These are phyloP conservation scores for Philopedon plagiatum DNA, from an alignment of 2,888 invertebrate genomes.

Conservation along the genomic window DNA sequence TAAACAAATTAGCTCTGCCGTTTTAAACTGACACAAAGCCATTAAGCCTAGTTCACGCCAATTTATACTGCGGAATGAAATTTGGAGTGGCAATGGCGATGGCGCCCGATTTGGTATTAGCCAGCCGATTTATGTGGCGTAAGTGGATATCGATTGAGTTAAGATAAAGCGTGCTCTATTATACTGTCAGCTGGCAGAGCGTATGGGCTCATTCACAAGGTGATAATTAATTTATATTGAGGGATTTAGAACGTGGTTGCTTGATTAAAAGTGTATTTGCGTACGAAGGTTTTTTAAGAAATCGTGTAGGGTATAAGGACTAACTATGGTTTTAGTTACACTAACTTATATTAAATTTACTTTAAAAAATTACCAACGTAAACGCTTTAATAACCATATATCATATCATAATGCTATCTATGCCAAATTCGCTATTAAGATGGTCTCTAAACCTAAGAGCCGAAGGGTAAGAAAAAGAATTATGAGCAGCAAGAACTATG, in stretches of 20 bases:
- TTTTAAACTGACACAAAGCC: conserved; percentile 36
- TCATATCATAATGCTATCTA: too few species aligned
- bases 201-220: neutral
- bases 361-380: too few species aligned
- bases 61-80: conserved; percentile 47
- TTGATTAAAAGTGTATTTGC: neutral
- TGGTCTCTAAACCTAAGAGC: too few species aligned
- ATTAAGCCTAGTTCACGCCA: conserved; percentile 47
- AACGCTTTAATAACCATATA: too few species aligned
- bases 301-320: too few species aligned
- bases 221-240: neutral
- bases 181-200: conserved; percentile 9
- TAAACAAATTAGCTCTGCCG: conserved; percentile 40
- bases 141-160: conserved; percentile 24
- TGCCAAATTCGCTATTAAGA: too few species aligned
- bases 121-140: conserved; percentile 30
- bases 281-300: too few species aligned
- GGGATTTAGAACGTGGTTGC: neutral
- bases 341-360: too few species aligned
- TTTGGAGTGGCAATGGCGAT: conserved; percentile 21
- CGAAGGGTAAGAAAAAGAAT: too few species aligned
- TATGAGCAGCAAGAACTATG: too few species aligned
- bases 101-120: conserved; percentile 36
- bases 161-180: conserved; percentile 32
- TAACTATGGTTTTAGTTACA: too few species aligned